Evolutionary conservation across 2,113 vertebrate species (phyloP).

Genomic region (Nerophis lumbriciformis): DNA sequence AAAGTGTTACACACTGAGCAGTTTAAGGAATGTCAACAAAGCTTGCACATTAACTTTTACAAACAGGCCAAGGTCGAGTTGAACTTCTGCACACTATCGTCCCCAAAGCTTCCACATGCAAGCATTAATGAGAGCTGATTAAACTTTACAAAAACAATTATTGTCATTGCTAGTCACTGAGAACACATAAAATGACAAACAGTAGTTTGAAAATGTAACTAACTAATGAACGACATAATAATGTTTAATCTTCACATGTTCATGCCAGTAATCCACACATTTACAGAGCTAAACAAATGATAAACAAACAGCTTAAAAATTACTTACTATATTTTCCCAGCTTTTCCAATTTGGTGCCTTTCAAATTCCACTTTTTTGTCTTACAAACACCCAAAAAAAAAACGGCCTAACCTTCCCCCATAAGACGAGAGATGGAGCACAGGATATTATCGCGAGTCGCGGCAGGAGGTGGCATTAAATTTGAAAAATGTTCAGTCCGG

Average conservation of each 20-base stretch:
- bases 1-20: neutral
- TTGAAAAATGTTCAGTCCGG: slow-evolving; percentile 5
- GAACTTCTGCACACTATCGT: slow-evolving; percentile 5
- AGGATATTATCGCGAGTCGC: slow-evolving; percentile 14
- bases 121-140: no score
- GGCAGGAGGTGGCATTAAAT: slow-evolving; percentile 20
- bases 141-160: neutral
- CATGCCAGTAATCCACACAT: neutral
- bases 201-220: neutral
- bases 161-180: neutral
- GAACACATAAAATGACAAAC: neutral
- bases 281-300: no score
- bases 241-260: slow-evolving; percentile 1
- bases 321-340: slow-evolving; percentile 7
- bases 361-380: slow-evolving; percentile 9
- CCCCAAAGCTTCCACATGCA: neutral
- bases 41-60: slow-evolving; percentile 54
- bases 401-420: slow-evolving; percentile 32
- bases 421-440: slow-evolving; percentile 2
- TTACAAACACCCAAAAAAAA: slow-evolving; percentile 21
- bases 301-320: neutral
- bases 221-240: neutral
- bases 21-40: slow-evolving; percentile 24
- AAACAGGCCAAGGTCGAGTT: slow-evolving; percentile 20
- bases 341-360: slow-evolving; percentile 1